Evolutionary conservation across 2,113 vertebrate genomes (phyloP).

Genomic region (Rhea americana): DNA sequence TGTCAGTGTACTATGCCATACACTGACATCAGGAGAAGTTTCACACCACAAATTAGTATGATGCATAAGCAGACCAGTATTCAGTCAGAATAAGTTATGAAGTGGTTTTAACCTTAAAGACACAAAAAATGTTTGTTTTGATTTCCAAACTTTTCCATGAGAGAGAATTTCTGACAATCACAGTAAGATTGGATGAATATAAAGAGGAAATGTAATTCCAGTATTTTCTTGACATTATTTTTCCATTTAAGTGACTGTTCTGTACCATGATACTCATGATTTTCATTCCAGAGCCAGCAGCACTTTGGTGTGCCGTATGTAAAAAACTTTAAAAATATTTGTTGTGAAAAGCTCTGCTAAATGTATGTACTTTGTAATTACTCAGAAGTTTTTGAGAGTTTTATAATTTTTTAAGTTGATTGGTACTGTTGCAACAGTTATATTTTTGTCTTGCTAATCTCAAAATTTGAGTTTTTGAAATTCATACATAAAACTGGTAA

Average conservation of each 20-base stretch:
- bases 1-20: no score
- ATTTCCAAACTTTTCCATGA: constrained; percentile 10
- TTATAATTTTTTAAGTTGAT: background rate
- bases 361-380: background rate
- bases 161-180: background rate
- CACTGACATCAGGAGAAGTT: background rate
- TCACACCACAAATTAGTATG: constrained; percentile 12
- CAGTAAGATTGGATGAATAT: background rate
- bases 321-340: background rate
- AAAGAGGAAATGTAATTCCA: constrained; percentile 14
- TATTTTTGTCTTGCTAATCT: background rate
- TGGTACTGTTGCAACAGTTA: background rate
- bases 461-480: background rate
- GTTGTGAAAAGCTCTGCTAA: background rate
- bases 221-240: constrained; percentile 54
- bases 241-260: constrained; percentile 20
- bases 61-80: constrained; percentile 32
- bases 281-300: background rate
- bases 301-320: background rate
- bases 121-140: background rate
- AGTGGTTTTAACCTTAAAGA: background rate
- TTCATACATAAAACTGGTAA: background rate
- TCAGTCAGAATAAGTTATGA: background rate
- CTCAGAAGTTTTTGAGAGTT: background rate
- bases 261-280: background rate